Percentiles rank a stretch among this genome's conserved stretches.
Evolutionary conservation across 1,140 invertebrate species (phyloP).

Genomic region (Bilobella aurantiaca): DNA sequence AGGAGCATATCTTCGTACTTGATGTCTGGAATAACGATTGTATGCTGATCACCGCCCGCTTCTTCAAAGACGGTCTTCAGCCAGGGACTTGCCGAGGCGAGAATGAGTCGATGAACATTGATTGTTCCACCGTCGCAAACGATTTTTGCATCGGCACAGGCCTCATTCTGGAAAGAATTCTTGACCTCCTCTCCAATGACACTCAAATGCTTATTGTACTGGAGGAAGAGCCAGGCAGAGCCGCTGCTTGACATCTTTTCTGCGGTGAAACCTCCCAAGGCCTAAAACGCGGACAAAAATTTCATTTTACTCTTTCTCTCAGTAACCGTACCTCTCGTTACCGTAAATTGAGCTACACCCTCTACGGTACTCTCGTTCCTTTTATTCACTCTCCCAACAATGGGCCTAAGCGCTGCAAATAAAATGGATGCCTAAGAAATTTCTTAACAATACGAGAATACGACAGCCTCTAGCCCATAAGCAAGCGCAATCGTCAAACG

Average conservation of each 20-base stretch:
- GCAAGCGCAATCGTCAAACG: too few species aligned
- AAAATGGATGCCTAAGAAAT: not conserved
- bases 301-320: not conserved
- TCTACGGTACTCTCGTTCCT: too few species aligned
- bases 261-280: too few species aligned
- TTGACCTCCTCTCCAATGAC: conserved; percentile 35
- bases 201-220: conserved; percentile 35
- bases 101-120: conserved; percentile 33
- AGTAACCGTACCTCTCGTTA: not conserved
- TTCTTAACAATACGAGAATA: too few species aligned
- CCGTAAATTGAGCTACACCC: too few species aligned
- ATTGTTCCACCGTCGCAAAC: conserved; percentile 35
- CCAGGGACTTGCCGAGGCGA: conserved; percentile 34
- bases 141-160: conserved; percentile 33
- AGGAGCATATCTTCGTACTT: conserved; percentile 33
- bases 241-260: conserved; percentile 21
- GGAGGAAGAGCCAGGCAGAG: conserved; percentile 35
- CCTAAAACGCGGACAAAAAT: too few species aligned
- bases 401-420: too few species aligned
- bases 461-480: too few species aligned
- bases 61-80: conserved; percentile 36
- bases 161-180: conserved; percentile 31
- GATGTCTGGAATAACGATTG: conserved; percentile 33
- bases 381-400: too few species aligned
- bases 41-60: conserved; percentile 20